Conservation (phyloP, 2,113 vertebrate species). For the Dasyurus viverrinus region DNA sequence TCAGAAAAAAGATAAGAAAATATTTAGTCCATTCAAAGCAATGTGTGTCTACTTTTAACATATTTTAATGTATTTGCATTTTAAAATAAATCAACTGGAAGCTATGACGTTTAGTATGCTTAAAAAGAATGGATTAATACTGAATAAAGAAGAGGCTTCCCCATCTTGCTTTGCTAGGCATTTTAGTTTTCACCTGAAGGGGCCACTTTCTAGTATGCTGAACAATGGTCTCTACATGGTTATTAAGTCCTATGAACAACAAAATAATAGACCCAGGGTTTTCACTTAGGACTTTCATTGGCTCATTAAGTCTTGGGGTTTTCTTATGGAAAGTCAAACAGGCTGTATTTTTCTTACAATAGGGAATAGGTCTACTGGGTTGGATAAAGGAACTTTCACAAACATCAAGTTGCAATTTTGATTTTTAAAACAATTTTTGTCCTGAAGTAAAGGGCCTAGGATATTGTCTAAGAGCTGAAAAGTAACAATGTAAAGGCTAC, state of each 20-base stretch:
- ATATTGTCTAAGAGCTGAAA: constrained; percentile 57
- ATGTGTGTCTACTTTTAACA: constrained; percentile 64
- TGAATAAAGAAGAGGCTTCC: constrained; percentile 54
- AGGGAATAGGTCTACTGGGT: constrained; percentile 42
- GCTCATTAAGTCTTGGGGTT: constrained; percentile 76
- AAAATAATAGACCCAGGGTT: constrained; percentile 76
- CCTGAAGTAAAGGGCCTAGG: constrained; percentile 45
- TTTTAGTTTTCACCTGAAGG: constrained; percentile 71
- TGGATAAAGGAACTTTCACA: constrained; percentile 63
- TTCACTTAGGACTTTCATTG: constrained; percentile 71
- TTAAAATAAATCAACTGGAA: constrained; percentile 69
- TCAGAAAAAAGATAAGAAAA: constrained; percentile 50
- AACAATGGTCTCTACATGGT: constrained; percentile 68
- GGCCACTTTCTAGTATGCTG: constrained; percentile 14
- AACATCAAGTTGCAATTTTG: constrained; percentile 66
- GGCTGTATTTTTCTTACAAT: constrained; percentile 76
- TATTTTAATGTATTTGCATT: constrained; percentile 58
- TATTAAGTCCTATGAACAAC: constrained; percentile 73
- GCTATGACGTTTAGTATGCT: constrained; percentile 55
- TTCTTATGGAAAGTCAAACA: constrained; percentile 70
- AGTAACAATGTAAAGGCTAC: constrained; percentile 4
- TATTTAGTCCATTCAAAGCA: constrained; percentile 55
- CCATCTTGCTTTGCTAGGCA: constrained; percentile 43
- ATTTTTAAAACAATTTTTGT: constrained; percentile 52
- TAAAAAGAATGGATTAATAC: constrained; percentile 75